Evolutionary conservation across 2,888 invertebrate genomes (phyloP).

Genomic region (Zygothrica quintamaculata): DNA sequence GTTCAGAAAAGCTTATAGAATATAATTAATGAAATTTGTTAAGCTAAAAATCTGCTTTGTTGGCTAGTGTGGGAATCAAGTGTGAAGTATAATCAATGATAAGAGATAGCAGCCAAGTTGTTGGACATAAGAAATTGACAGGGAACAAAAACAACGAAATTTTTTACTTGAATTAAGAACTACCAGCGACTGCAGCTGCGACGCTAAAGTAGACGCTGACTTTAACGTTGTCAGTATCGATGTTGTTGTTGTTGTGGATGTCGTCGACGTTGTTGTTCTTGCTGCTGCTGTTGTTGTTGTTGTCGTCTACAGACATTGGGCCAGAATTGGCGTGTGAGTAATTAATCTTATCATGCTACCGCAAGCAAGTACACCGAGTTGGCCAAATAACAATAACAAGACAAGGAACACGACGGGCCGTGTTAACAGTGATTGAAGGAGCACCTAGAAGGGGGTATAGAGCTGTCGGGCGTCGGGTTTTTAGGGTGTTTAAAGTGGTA

Average conservation of each 20-base stretch:
- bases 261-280: too few relatives aligned
- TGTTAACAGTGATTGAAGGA: conserved; percentile 54
- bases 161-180: too few relatives aligned
- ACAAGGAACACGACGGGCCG: conserved; percentile 16
- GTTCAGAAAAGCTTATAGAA: too few relatives aligned
- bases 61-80: conserved; percentile 17
- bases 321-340: conserved; percentile 43
- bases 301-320: too few relatives aligned
- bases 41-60: too few relatives aligned
- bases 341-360: conserved; percentile 75
- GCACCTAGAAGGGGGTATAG: not conserved
- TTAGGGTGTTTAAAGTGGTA: not conserved
- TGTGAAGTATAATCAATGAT: conserved; percentile 33
- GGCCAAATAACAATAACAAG: conserved; percentile 52
- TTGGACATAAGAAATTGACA: conserved; percentile 41
- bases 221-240: too few relatives aligned
- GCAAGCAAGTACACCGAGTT: too few relatives aligned
- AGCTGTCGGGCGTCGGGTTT: not conserved
- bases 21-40: too few relatives aligned
- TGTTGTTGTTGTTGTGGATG: too few relatives aligned
- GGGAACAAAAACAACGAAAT: conserved; percentile 8
- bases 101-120: conserved; percentile 15
- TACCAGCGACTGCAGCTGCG: conserved; percentile 1
- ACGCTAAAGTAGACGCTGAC: not conserved
- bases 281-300: too few relatives aligned